Evolutionary conservation across 2,113 vertebrate species (phyloP), one percentile per base, ranked within the genome.

Genomic region (Centropus bengalensis): DNA sequence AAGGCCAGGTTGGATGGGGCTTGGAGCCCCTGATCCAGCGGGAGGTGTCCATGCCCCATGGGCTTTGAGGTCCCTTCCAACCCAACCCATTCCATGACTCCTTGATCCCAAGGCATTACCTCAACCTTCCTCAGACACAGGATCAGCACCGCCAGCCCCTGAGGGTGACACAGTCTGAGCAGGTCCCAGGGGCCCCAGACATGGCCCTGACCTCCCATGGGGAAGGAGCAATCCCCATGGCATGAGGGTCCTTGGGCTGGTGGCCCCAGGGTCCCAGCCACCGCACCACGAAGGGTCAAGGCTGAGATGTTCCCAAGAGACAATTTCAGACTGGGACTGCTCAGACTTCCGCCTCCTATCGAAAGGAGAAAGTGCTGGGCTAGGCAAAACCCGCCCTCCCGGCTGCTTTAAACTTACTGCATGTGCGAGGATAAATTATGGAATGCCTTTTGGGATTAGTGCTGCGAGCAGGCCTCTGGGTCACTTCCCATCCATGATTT

Each of bases 401-500:
- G 36, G 66, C 70, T 76, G 27, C 44, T 79, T 81, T 62, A 87
- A 92, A 92, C 60, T 19, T n/a, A 51, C 18, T 63, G 45, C 68
- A 55, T n/a, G 28, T 14, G 12, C 60, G 73, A 66, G 77, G 82
- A 85, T 91, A 88, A 82, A 79, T 66, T 73, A 91, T 21, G 59
- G 84, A 94, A 79, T 56, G 64, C 24, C 70, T 88, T 66, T 12
- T 52, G 60, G 85, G 95, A 95, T 96, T 18, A 81, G 66, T 23
- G 28, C 68, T 79, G 55, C 74, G 30, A 89, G 56, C 27, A 92
- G 64, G 89, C 87, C 85, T 91, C 79, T 79, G 86, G 47, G 78
- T 26, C 93, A 60, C 87, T 91, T 94, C 75, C 83, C 93, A 94
- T 54, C 63, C 67, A 58, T 56, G 80, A 96, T 77, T 91, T 90